These are phyloP conservation scores for Alouatta palliata DNA, from an alignment of 2,113 vertebrate genomes.

Conservation along the genomic window DNA sequence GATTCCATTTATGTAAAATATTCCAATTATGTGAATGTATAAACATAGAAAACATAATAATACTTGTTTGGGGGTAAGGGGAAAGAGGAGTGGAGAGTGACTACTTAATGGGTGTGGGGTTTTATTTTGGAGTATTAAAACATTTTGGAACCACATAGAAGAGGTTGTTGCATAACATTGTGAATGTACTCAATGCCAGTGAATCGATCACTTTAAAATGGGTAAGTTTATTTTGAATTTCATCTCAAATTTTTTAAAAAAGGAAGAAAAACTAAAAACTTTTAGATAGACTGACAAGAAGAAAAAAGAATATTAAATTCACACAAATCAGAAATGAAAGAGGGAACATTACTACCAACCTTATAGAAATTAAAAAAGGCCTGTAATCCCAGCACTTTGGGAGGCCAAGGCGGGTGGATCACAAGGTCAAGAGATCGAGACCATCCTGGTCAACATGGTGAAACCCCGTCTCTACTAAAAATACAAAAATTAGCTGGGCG, in stretches of 20 bases:
- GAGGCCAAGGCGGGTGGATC: no score
- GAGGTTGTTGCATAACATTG: neutral
- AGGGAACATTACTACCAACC: neutral
- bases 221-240: neutral
- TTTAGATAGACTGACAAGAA: neutral
- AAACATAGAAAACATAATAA: neutral
- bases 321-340: neutral
- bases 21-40: neutral
- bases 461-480: no score
- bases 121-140: neutral
- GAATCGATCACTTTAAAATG: neutral
- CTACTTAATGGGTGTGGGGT: neutral
- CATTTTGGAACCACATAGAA: neutral
- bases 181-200: neutral
- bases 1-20: neutral
- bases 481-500: no score
- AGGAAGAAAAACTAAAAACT: neutral
- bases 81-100: neutral
- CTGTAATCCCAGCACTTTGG: no score
- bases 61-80: neutral
- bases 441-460: no score
- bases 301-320: neutral
- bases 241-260: neutral
- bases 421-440: no score
- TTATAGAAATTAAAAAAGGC: neutral